A percentile compares a stretch with the other conserved stretches of the same genome.
Conservation (phyloP, 2,113 vertebrate species). For the Triplophysa dalaica region DNA sequence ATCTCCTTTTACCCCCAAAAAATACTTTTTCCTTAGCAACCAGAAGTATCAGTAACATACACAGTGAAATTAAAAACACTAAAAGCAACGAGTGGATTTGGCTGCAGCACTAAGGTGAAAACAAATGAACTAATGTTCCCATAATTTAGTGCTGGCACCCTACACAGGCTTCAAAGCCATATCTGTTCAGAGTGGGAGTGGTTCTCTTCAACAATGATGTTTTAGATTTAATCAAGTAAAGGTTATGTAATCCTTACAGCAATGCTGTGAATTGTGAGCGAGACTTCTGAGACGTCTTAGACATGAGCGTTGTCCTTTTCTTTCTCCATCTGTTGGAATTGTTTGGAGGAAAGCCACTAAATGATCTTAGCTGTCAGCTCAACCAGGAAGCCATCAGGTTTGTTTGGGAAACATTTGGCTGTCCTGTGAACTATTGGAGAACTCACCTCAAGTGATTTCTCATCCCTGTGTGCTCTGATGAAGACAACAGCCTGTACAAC, state of each 20-base stretch:
- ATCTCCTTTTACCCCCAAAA: not conserved
- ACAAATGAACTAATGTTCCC: constrained; percentile 36
- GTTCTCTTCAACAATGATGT: constrained; percentile 2
- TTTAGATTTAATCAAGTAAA: constrained; percentile 47
- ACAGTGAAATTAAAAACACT: not conserved
- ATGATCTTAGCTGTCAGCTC: constrained; percentile 48
- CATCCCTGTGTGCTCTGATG: constrained; percentile 3
- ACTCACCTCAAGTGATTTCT: constrained; percentile 34
- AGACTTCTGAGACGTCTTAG: constrained; percentile 31
- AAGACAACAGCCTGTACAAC: constrained; percentile 25
- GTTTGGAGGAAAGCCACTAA: constrained; percentile 42
- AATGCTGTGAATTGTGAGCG: constrained; percentile 12
- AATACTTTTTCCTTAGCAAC: not conserved
- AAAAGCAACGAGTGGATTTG: not conserved
- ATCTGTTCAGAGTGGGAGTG: constrained; percentile 3
- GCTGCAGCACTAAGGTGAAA: constrained; percentile 9
- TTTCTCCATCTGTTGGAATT: constrained; percentile 48
- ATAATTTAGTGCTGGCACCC: constrained; percentile 6
- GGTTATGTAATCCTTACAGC: constrained; percentile 39
- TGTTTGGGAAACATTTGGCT: constrained; percentile 31
- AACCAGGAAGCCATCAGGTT: constrained; percentile 45
- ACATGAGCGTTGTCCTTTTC: constrained; percentile 32
- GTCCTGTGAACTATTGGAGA: constrained; percentile 18
- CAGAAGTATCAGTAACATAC: not conserved
- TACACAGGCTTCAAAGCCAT: constrained; percentile 5